Conservation (phyloP, 2,113 vertebrate species). For the Thinocorus orbignyianus region DNA sequence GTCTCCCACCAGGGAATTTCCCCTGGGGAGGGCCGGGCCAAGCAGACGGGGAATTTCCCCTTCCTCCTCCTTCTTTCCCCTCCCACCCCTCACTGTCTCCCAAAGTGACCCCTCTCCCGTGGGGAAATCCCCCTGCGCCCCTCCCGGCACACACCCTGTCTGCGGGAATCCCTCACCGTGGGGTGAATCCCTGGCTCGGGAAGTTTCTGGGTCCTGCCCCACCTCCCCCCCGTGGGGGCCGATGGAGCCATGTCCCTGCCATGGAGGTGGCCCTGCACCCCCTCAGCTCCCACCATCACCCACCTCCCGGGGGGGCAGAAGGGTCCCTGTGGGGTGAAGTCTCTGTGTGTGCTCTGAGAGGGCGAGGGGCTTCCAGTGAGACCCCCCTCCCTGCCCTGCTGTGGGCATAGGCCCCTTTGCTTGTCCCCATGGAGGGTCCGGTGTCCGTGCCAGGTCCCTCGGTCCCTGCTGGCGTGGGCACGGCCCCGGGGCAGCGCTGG, state of each 20-base stretch:
- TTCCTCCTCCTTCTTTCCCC: neutral
- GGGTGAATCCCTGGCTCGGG: neutral
- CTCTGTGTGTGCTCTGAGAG: rapidly evolving
- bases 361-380: neutral
- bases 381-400: neutral
- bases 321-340: neutral
- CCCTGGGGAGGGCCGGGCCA: neutral
- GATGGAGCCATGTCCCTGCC: neutral
- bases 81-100: rapidly evolving
- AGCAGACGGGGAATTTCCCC: conserved; percentile 17
- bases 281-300: neutral
- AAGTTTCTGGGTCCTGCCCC: neutral
- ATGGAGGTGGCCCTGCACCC: rapidly evolving
- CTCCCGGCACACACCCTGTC: conserved; percentile 12
- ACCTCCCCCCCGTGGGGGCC: rapidly evolving
- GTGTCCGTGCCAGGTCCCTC: rapidly evolving
- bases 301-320: rapidly evolving
- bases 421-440: neutral
- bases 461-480: neutral
- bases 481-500: neutral
- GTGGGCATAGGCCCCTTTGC: neutral
- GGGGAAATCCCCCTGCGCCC: conserved; percentile 44
- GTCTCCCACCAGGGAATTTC: conserved; percentile 40
- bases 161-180: neutral
- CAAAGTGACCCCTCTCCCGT: neutral